Evolutionary conservation across 2,113 vertebrate genomes (phyloP), one percentile per base, ranked within the genome.

Genomic region (Neogobius melanostomus): DNA sequence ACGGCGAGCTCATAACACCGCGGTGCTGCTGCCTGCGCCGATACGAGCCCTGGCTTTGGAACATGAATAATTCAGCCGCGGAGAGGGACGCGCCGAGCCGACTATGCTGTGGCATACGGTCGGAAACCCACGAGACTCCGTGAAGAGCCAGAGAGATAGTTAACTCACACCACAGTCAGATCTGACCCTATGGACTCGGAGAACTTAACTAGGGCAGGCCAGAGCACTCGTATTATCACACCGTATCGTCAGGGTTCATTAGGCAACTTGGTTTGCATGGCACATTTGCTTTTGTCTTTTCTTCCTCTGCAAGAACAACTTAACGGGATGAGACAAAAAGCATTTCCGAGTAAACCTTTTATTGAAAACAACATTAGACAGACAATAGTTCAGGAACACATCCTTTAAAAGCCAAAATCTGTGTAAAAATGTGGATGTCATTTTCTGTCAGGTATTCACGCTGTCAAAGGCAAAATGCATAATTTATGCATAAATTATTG

Each of bases 1-100:
- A 84, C 81, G 75, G 79, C 72, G 70, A 77, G 72, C 79, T 73
- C 73, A 71, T 84, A 86, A 80, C 36, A 2, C 60, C 28, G 66
- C 69, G 69, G 85, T 84, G 87, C 87, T 85, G 84, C 85, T 85
- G 82, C 82, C 76, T 82, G 79, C 76, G 77, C 81, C 81, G 81
- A 89, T 87, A 85, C 69, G 78, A 87, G 78, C 72, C 44, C 66
- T 45, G 71, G 81, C 77, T 80, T 76, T 68, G 63, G 72, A 12
- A 64, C 50, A 87, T 91, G 81, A 88, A 90, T 91, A 77, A 91
- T 90, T 89, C 85, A 90, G 51, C 54, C 28, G 66, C n/a, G 52
- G 65, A 72, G 72, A 85, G 79, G 57, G 80, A 86, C 83, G 61
- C 69, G 67, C 45, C 75, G 70, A 80, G 79, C 75, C 16, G 7